Evolutionary conservation across 2,888 invertebrate species (phyloP).

Genomic region (Lysandra coridon): DNA sequence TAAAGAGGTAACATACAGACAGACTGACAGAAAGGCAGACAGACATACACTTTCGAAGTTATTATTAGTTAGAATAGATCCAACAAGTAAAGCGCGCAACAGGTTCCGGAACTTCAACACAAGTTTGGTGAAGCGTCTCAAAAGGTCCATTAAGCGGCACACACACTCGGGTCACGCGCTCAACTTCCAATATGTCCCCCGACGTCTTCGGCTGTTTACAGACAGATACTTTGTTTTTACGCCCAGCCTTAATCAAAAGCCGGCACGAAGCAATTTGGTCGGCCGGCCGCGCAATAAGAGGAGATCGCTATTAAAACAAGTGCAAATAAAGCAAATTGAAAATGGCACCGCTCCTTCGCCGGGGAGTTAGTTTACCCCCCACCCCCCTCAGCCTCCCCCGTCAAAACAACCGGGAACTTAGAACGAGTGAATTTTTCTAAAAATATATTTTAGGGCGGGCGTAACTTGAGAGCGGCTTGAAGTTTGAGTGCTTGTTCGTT

Average conservation of each 20-base stretch:
- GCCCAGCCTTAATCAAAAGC: constrained; percentile 72
- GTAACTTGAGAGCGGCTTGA: constrained; percentile 22
- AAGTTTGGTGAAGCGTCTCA: background rate
- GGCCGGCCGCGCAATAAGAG: constrained; percentile 74
- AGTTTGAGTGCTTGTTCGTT: constrained; percentile 19
- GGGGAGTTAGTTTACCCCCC: constrained; percentile 53
- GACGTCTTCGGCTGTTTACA: constrained; percentile 41
- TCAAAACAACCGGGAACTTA: constrained; percentile 56
- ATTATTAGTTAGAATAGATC: background rate
- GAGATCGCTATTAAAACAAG: constrained; percentile 77
- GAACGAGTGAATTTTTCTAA: constrained; percentile 37
- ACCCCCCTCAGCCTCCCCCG: constrained; percentile 46
- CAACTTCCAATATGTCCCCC: constrained; percentile 39
- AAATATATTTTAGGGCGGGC: constrained; percentile 30
- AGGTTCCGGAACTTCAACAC: background rate
- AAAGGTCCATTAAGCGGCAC: constrained; percentile 26
- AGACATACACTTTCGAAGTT: no score
- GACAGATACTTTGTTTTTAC: constrained; percentile 61
- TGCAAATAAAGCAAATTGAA: constrained; percentile 80
- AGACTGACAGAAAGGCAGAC: no score
- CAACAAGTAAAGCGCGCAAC: background rate
- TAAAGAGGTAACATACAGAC: no score
- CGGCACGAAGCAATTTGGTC: constrained; percentile 78
- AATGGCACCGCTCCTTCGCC: constrained; percentile 63
- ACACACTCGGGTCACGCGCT: constrained; percentile 36